These are phyloP conservation scores for Burhinus bistriatus DNA, from an alignment of 2,113 vertebrate genomes.

Conservation along the genomic window DNA sequence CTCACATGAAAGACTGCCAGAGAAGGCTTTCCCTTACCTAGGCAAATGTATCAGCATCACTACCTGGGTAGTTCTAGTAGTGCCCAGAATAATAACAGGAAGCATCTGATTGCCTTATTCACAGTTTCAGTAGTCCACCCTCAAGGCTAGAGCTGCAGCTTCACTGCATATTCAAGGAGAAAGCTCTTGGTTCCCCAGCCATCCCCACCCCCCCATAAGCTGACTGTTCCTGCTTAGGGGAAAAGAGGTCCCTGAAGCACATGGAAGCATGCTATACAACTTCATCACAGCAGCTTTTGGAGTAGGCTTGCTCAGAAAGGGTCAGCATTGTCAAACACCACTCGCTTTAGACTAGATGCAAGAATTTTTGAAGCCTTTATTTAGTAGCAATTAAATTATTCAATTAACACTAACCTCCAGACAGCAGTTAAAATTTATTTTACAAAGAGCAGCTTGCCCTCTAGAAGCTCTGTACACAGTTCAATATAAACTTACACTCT, in stretches of 20 bases:
- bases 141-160: not conserved
- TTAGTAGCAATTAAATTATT: constrained; percentile 78
- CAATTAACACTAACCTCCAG: constrained; percentile 70
- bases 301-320: not conserved
- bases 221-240: not conserved
- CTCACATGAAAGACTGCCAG: not conserved
- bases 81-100: not conserved
- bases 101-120: not conserved
- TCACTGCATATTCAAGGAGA: not conserved
- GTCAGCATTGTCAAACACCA: not conserved
- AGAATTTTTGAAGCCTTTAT: constrained; percentile 78
- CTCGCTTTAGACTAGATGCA: not conserved
- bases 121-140: not conserved
- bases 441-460: constrained; percentile 67
- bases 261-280: accelerated
- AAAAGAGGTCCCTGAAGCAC: too few species aligned
- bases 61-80: not conserved
- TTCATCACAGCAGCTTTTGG: not conserved
- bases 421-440: constrained; percentile 72
- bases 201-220: accelerated
- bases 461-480: constrained; percentile 52
- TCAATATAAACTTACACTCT: constrained; percentile 57
- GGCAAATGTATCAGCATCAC: not conserved
- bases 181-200: not conserved
- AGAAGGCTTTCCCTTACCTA: not conserved